Evolutionary conservation across 2,113 vertebrate genomes (phyloP), one percentile per base, ranked within the genome.

Genomic region (Perognathus longimembris): DNA sequence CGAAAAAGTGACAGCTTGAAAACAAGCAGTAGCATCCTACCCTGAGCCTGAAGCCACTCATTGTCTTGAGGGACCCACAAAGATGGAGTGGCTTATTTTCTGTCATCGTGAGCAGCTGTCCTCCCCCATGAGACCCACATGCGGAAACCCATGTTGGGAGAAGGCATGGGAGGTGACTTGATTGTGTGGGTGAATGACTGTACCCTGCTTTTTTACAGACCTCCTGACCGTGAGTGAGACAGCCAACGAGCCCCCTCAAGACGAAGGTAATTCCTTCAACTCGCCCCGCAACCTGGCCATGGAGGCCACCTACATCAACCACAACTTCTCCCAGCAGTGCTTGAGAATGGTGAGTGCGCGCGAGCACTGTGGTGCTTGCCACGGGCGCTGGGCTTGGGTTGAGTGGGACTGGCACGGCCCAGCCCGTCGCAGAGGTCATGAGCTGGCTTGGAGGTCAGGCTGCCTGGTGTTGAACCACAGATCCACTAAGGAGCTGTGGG

Each of bases 261-360:
- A 99, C 20, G 99, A 99, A 85, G 99, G 99, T 57, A 99, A 99
- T 96, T 99, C 99, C 93, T 99, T 99, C 96, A 99, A 99, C 97
- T 99, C 99, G 0, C 99, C 99, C 0, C 98, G 99, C 63, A 99
- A 99, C 97, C 98, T 99, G 96, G 99, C 99, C 32, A 99, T 99
- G 99, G 99, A 99, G 96, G 99, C 99, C 3, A 99, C 99, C 0
- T 99, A 99, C 98, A 99, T 99, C 98, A 99, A 99, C 97, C 99
- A 99, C 97, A 99, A 99, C 98, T 99, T 99, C 97, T 99, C 99
- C 94, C 99, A 99, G 98, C 99, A 99, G 97, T 99, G 99, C 95
- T 96, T 99, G 94, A 98, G 99, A 90, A 98, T 99, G 98, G 99
- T 99, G 95, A 91, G 97, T 28, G 15, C 24, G 7, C 1, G 0